Evolutionary conservation across 2,888 invertebrate genomes (phyloP), one percentile per base, ranked within the genome.

Genomic region (Cinara cedri): DNA sequence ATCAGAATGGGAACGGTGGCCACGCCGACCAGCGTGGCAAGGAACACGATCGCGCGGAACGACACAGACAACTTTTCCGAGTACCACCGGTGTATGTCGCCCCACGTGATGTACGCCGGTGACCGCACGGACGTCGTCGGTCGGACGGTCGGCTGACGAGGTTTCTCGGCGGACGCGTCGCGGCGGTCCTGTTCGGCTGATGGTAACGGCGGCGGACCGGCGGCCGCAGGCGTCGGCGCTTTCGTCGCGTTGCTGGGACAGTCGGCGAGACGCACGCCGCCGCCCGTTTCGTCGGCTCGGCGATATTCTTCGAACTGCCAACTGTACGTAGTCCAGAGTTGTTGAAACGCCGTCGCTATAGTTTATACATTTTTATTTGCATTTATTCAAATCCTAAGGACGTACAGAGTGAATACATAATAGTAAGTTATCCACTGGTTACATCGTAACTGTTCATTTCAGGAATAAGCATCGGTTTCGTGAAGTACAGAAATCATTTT

Each of bases 1-100:
- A 78, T 78, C 34, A 78, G 70, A 13, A 78, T 21, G 57, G 78
- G 78, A 19, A 78, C 57, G 14, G 70, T 51, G 51, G 78, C 60
- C 54, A 68, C 78, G 68, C 49, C 34, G 13, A 42, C 10, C 21
- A 78, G 60, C 8, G 78, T 78, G 16, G 9, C 34, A 4, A 51
- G 11, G 34, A 78, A 78, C 57, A 44, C 78, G 19, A 26, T 14
- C 3, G 10, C 49, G 19, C 60, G 60, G 3, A 78, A 13, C 42
- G 57, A 2, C 13, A 11, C 19, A 19, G 49, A 62, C 24, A 70
- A 9, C 8, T 46, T 34, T 49, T 8, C 21, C 34, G 34, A 14
- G 19, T 46, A 76, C 66, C 65, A 55, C 19, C 49, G 65, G 11
- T 34, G 26, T 10, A 46, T 0, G 6, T 10, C 55, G 71, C 60